A percentile compares a stretch with the other conserved stretches of the same genome.
phyloP scores from a whole-genome alignment of 92 coral and sea anemone species.

The Heliopora coerulea region DNA sequence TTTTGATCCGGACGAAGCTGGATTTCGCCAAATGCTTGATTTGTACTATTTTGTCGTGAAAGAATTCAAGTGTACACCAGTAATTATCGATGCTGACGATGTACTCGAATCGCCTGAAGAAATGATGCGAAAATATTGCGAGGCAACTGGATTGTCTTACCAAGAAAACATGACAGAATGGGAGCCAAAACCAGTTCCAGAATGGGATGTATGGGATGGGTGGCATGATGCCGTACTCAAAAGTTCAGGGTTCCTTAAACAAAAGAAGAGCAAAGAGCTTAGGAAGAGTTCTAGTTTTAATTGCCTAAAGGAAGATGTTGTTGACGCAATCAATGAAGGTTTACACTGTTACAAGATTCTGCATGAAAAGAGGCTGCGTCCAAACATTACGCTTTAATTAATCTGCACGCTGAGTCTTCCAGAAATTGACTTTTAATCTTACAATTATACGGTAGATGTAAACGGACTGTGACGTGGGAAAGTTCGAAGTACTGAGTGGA shows the following conservation, averaged over 20 bases:
- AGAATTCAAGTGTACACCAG: slow-evolving; percentile 60
- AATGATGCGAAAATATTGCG: slow-evolving; percentile 79
- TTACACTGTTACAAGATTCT: slow-evolving; percentile 56
- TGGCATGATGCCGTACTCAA: slow-evolving; percentile 92
- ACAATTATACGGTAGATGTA: too few species aligned
- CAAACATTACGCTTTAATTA: neutral
- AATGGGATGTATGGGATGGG: slow-evolving; percentile 89
- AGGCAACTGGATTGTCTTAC: slow-evolving; percentile 74
- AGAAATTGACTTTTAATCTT: neutral
- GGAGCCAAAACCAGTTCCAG: slow-evolving; percentile 80
- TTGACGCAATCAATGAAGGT: slow-evolving; percentile 50
- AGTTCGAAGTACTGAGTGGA: too few species aligned
- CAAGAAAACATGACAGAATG: slow-evolving; percentile 86
- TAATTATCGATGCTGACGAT: slow-evolving; percentile 95
- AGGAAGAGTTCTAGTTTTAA: slow-evolving; percentile 30
- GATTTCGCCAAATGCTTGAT: slow-evolving; percentile 84
- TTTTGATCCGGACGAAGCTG: slow-evolving; percentile 85
- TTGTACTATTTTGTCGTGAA: slow-evolving; percentile 70
- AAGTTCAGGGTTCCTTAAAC: slow-evolving; percentile 67
- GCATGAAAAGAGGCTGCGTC: slow-evolving; percentile 47
- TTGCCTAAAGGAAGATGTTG: slow-evolving; percentile 48
- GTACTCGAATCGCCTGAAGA: slow-evolving; percentile 73
- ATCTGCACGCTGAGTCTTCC: neutral
- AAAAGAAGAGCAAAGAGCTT: slow-evolving; percentile 24
- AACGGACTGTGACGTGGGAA: too few species aligned